Conservation (phyloP, 2,888 invertebrate genomes). For the Catocala fraxini region DNA sequence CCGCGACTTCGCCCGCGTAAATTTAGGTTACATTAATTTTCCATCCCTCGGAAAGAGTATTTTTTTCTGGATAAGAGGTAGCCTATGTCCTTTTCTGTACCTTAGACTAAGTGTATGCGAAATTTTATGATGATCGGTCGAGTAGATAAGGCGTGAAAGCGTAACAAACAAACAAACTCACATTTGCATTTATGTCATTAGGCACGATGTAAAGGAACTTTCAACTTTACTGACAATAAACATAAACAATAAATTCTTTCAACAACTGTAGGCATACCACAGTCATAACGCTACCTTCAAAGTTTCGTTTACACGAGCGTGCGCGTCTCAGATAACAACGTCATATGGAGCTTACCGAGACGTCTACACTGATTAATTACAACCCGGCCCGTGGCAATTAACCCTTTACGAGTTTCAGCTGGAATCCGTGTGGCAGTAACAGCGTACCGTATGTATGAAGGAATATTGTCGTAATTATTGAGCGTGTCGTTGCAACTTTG, state of each 20-base stretch:
- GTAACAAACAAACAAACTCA: too few species aligned
- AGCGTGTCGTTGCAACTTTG: neutral
- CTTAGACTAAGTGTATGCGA: too few species aligned
- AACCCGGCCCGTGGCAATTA: slow-evolving; percentile 28
- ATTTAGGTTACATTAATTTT: too few species aligned
- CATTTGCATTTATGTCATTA: too few species aligned
- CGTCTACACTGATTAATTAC: slow-evolving; percentile 45
- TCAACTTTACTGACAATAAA: too few species aligned
- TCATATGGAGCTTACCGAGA: slow-evolving; percentile 29
- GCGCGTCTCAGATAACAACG: slow-evolving; percentile 42
- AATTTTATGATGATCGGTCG: too few species aligned
- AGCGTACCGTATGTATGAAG: neutral
- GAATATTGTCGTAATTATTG: slow-evolving; percentile 6
- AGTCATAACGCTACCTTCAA: neutral
- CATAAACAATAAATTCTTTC: neutral
- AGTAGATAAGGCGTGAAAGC: too few species aligned
- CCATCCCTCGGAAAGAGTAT: too few species aligned
- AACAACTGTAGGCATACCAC: neutral
- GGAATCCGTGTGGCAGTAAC: neutral
- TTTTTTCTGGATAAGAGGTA: too few species aligned
- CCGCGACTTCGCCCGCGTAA: too few species aligned
- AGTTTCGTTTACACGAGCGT: slow-evolving; percentile 9
- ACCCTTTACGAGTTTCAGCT: slow-evolving; percentile 26
- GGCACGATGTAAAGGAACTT: too few species aligned
- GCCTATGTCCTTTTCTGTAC: too few species aligned